These are phyloP conservation scores for Pleuronectes platessa DNA, from an alignment of 2,113 vertebrate species.

Conservation along the genomic window DNA sequence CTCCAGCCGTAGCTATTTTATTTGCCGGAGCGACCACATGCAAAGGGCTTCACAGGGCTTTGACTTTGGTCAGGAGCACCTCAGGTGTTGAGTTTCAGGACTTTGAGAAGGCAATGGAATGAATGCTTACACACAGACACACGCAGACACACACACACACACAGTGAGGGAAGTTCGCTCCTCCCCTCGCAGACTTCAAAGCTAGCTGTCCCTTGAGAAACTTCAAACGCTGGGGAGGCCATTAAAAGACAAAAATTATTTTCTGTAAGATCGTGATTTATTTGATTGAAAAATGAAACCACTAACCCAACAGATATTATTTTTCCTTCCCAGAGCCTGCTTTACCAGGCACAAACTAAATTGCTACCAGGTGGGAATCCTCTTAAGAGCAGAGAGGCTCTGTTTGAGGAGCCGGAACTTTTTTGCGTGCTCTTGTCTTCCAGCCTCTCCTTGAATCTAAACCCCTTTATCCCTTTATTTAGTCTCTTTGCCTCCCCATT, in stretches of 20 bases:
- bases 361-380: conserved; percentile 80
- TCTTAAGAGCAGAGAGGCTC: conserved; percentile 52
- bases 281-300: conserved; percentile 86
- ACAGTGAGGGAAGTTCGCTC: conserved; percentile 42
- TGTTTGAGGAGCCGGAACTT: conserved; percentile 35
- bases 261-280: conserved; percentile 83
- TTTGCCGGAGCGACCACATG: conserved; percentile 3
- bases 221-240: conserved; percentile 80
- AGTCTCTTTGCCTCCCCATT: background rate
- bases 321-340: conserved; percentile 68
- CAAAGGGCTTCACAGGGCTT: conserved; percentile 18
- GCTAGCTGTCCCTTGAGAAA: conserved; percentile 67
- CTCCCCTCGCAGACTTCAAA: conserved; percentile 72
- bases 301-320: conserved; percentile 79
- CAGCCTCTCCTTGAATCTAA: conserved; percentile 17
- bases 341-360: conserved; percentile 72
- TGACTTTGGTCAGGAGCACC: conserved; percentile 32
- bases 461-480: conserved; percentile 27
- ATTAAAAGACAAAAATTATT: conserved; percentile 83
- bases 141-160: conserved; percentile 45
- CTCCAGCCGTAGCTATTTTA: background rate
- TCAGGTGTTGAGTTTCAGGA: conserved; percentile 66
- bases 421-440: conserved; percentile 48
- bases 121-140: conserved; percentile 28
- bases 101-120: conserved; percentile 35